A percentile compares a stretch with the other conserved stretches of the same genome.
Conservation (phyloP, 2,113 vertebrate genomes). For the Alectura lathami region DNA sequence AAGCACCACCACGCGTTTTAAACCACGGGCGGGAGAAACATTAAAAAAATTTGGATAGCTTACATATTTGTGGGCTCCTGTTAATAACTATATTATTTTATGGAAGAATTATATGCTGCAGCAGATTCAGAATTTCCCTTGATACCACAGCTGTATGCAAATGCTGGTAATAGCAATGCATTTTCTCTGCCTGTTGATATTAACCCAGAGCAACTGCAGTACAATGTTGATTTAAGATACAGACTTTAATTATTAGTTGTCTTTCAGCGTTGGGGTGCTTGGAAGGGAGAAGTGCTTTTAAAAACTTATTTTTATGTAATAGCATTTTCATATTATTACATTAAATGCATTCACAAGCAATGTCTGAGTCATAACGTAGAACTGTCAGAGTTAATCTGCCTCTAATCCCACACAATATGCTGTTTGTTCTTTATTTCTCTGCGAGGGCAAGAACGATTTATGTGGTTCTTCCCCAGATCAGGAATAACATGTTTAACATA, state of each 20-base stretch:
- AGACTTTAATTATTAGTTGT: conserved; percentile 57
- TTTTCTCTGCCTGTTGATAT: conserved; percentile 12
- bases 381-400: conserved; percentile 49
- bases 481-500: conserved; percentile 63
- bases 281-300: conserved; percentile 32
- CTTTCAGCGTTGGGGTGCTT: neutral
- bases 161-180: neutral
- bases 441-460: conserved; percentile 19
- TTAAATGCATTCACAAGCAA: conserved; percentile 46
- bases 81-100: neutral
- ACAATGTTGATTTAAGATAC: conserved; percentile 31
- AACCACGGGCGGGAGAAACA: neutral
- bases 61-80: neutral
- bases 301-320: conserved; percentile 55
- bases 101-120: neutral
- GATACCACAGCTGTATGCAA: neutral
- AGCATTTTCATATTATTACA: conserved; percentile 41
- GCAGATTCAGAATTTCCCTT: neutral
- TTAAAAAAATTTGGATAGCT: neutral
- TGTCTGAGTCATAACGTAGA: conserved; percentile 58
- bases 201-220: conserved; percentile 25
- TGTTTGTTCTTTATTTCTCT: conserved; percentile 56
- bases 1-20: neutral
- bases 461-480: conserved; percentile 60
- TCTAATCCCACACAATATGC: conserved; percentile 38